Evolutionary conservation across 2,113 vertebrate genomes (phyloP).

Genomic region (Phoenicopterus ruber): DNA sequence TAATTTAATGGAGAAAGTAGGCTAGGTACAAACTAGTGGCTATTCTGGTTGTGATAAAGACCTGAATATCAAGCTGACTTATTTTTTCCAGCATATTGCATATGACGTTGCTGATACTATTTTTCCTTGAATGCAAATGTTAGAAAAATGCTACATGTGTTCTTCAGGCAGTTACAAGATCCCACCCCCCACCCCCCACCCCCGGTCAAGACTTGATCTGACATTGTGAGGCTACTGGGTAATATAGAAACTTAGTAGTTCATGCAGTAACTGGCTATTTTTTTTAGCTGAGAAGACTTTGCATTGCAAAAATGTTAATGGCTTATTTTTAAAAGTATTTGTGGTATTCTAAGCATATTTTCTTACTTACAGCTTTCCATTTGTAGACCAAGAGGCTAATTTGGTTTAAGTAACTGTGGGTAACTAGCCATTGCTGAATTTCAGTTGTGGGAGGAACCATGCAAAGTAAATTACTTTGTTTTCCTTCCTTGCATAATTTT

Average conservation of each 20-base stretch:
- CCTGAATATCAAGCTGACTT: conserved; percentile 30
- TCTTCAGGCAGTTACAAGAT: not conserved
- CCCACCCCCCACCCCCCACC: no score
- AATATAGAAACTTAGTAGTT: conserved; percentile 56
- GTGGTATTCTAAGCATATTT: not conserved
- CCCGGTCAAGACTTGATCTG: conserved; percentile 8
- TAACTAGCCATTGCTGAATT: not conserved
- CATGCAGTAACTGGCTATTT: conserved; percentile 43
- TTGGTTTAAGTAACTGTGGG: not conserved
- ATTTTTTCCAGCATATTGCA: conserved; percentile 55
- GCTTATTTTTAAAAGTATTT: conserved; percentile 8
- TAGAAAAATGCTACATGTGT: not conserved
- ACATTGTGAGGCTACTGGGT: conserved; percentile 23
- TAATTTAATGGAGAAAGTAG: conserved; percentile 38
- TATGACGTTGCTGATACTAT: conserved; percentile 36
- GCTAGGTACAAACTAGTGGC: not conserved
- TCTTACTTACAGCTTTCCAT: not conserved
- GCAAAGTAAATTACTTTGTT: not conserved
- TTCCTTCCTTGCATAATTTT: not conserved
- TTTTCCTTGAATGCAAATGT: conserved; percentile 47
- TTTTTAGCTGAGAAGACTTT: conserved; percentile 8
- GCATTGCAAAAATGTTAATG: conserved; percentile 31
- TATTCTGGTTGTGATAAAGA: conserved; percentile 45
- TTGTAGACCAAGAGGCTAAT: not conserved
- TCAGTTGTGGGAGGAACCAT: not conserved